phyloP scores from a whole-genome alignment of 1,140 invertebrate species.

The Drosophila ercepeae region DNA sequence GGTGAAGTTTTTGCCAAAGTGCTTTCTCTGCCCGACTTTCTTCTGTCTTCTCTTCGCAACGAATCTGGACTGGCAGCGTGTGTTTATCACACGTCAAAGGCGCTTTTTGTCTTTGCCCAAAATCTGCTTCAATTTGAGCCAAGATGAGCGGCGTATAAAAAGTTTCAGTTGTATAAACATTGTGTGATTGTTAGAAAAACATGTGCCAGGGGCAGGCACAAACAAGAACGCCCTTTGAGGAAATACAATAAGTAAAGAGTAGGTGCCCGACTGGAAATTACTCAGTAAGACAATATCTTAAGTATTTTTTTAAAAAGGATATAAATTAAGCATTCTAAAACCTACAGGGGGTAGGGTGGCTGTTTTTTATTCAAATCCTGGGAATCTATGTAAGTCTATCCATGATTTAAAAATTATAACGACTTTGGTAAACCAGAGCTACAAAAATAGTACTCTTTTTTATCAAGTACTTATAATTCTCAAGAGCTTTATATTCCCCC shows the following conservation, averaged over 20 bases:
- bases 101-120: conserved; percentile 78
- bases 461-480: not conserved
- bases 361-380: too few relatives aligned
- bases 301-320: too few relatives aligned
- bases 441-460: not conserved
- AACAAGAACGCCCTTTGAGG: conserved; percentile 14
- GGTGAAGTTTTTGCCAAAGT: conserved; percentile 66
- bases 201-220: conserved; percentile 66
- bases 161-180: conserved; percentile 79
- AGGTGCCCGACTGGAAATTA: not conserved
- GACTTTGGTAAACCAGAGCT: not conserved
- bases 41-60: not conserved
- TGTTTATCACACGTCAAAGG: conserved; percentile 76
- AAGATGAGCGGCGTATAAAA: conserved; percentile 62
- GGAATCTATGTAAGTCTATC: too few relatives aligned
- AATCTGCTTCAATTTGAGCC: conserved; percentile 76
- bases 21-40: conserved; percentile 42
- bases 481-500: not conserved
- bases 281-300: not conserved
- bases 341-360: too few relatives aligned
- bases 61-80: conserved; percentile 14
- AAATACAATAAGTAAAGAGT: conserved; percentile 2
- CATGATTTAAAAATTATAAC: too few relatives aligned
- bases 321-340: too few relatives aligned
- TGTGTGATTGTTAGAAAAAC: conserved; percentile 81